Evolutionary conservation across 1,140 invertebrate genomes (phyloP), one percentile per base, ranked within the genome.

Genomic region (Drosophila pachea): DNA sequence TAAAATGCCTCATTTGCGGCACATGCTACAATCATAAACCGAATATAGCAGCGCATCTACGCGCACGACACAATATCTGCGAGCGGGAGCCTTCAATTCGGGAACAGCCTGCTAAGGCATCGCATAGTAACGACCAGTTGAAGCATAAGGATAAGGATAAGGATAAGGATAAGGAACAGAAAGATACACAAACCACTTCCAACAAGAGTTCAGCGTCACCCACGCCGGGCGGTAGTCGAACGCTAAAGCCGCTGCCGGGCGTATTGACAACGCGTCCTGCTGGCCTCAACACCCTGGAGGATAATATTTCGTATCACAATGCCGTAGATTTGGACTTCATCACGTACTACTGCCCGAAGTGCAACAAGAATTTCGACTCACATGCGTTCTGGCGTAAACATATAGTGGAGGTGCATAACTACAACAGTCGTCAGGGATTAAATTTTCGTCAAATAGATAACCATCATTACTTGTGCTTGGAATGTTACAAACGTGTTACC

Each of bases 1-100:
- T 88, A 0, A 88, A 88, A 70, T 88, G 87, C 52, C 66, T 87
- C 0, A 64, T 88, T 6, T 88, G 87, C 29, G 84, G 87, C 54
- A 88, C 87, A 11, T 87, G 83, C 45, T 88, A 88, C n/a, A 88
- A 88, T 56, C 87, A 88, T 48, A 88, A 88, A 53, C 87, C 87
- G 2, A 88, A 88, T 55, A 88, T 88, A 36, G 74, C 87, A 0
- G 78, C 79, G 0, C 87, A 88, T 79, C 45, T 88, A 8, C 58
- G 83, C 2, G 71, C 78, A 5, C 71, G 83, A 0, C 87, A 88
- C 48, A 88, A 87, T 36, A 79, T 88, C 2, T 68, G 43, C 7
- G 83, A 84, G 7, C 60, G 63, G 4, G 81, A 76, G n/a, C 31
- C 63, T 1, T 60, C 68, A 0, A 14, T 14, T 14, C 69, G 66